Evolutionary conservation across 1,140 invertebrate species (phyloP).

Genomic region (Tribolium castaneum): DNA sequence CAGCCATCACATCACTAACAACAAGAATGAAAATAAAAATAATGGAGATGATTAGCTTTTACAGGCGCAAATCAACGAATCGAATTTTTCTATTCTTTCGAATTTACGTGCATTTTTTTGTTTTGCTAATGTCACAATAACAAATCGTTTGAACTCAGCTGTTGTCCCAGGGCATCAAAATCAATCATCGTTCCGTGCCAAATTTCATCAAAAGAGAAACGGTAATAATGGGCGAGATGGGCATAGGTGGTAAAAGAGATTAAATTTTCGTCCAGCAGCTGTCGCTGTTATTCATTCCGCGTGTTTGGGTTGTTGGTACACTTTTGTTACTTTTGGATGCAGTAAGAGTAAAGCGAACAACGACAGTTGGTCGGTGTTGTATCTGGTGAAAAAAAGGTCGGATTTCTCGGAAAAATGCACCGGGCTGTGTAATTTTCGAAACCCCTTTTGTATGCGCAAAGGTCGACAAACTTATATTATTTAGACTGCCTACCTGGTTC

Average conservation of each 20-base stretch:
- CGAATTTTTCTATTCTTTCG: no score
- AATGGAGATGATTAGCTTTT: background rate
- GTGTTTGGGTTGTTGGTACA: conserved; percentile 27
- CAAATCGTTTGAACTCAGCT: background rate
- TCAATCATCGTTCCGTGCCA: background rate
- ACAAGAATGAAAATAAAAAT: background rate
- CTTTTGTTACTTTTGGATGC: conserved; percentile 30
- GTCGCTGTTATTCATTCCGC: conserved; percentile 7
- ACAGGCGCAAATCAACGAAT: background rate
- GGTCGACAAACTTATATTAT: conserved; percentile 32
- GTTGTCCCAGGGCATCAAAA: background rate
- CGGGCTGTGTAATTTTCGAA: conserved; percentile 29
- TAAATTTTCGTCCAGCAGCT: conserved; percentile 27
- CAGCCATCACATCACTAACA: background rate
- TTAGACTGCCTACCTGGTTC: conserved; percentile 32
- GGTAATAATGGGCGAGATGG: conserved; percentile 18
- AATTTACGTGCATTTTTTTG: background rate
- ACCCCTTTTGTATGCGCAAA: conserved; percentile 21
- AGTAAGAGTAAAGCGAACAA: conserved; percentile 7
- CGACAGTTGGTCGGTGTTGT: conserved; percentile 29
- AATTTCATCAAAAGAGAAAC: conserved; percentile 2
- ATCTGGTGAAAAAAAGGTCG: conserved; percentile 18
- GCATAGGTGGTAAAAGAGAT: conserved; percentile 17
- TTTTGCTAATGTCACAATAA: background rate
- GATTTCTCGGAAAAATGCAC: conserved; percentile 25